Evolutionary conservation across 2,888 invertebrate genomes (phyloP).

Genomic region (Philhelius pedissequus): DNA sequence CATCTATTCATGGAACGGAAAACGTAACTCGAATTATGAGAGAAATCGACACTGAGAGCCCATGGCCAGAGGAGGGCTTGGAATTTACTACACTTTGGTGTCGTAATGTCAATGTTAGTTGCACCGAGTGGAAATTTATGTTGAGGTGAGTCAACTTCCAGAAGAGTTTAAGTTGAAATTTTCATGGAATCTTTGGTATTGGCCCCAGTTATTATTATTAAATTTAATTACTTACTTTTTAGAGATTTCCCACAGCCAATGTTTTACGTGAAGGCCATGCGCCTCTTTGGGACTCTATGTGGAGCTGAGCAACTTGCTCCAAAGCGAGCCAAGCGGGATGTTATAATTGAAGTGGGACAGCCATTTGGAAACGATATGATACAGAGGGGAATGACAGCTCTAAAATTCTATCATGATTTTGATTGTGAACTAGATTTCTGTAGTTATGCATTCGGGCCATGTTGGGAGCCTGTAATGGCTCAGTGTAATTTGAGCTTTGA

Average conservation of each 20-base stretch:
- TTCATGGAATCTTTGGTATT: too few relatives aligned
- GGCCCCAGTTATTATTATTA: too few relatives aligned
- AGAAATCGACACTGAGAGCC: slow-evolving; percentile 92
- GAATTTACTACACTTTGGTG: slow-evolving; percentile 97
- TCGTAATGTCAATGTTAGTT: slow-evolving; percentile 89
- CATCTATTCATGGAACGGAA: slow-evolving; percentile 89
- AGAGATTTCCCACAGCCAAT: slow-evolving; percentile 97
- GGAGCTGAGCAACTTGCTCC: slow-evolving; percentile 94
- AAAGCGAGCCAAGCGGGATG: slow-evolving; percentile 80
- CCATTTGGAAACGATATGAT: slow-evolving; percentile 92
- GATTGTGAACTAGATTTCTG: slow-evolving; percentile 94
- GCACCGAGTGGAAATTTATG: slow-evolving; percentile 91
- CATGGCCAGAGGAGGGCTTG: slow-evolving; percentile 93
- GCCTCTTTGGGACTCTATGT: slow-evolving; percentile 92
- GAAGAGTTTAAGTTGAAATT: neutral
- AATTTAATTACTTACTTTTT: slow-evolving; percentile 1
- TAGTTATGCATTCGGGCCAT: slow-evolving; percentile 97
- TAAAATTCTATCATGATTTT: slow-evolving; percentile 98
- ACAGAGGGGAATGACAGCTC: slow-evolving; percentile 93
- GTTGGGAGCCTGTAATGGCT: slow-evolving; percentile 94
- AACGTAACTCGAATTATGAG: slow-evolving; percentile 86
- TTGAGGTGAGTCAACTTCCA: slow-evolving; percentile 79
- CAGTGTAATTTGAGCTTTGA: slow-evolving; percentile 85
- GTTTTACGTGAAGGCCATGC: slow-evolving; percentile 89
- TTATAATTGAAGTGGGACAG: slow-evolving; percentile 85